Conservation (phyloP, 2,888 invertebrate genomes). For the Onthophagus sagittarius region DNA sequence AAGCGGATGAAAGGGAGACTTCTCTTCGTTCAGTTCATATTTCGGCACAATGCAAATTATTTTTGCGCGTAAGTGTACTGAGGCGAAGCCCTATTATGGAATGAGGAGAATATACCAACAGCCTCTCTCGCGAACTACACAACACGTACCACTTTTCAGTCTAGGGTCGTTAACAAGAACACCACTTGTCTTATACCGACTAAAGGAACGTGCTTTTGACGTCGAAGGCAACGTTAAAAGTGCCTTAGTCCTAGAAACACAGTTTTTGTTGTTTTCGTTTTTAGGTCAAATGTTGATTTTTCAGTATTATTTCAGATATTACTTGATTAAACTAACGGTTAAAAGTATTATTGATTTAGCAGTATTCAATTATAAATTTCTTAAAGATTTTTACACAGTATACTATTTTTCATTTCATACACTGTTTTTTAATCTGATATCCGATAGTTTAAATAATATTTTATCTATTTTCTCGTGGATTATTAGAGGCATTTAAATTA, state of each 20-base stretch:
- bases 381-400: too few relatives aligned
- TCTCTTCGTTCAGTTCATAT: not conserved
- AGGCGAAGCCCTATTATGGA: not conserved
- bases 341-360: too few relatives aligned
- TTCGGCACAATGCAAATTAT: slow-evolving; percentile 6
- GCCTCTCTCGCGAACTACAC: not conserved
- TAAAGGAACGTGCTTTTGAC: not conserved
- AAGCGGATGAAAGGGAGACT: not conserved
- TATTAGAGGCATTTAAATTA: too few relatives aligned
- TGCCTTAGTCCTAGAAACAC: not conserved
- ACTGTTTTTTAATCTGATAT: too few relatives aligned
- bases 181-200: not conserved
- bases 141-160: slow-evolving; percentile 4
- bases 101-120: not conserved
- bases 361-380: too few relatives aligned
- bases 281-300: slow-evolving; percentile 1
- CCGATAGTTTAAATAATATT: too few relatives aligned
- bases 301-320: not conserved
- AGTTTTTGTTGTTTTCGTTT: not conserved
- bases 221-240: not conserved
- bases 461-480: too few relatives aligned
- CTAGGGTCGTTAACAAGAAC: not conserved
- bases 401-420: too few relatives aligned
- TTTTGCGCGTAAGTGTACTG: not conserved
- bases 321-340: not conserved